A percentile compares a stretch with the other conserved stretches of the same genome.
phyloP scores from a whole-genome alignment of 2,888 invertebrate genomes.

The Loripinus fragilis region DNA sequence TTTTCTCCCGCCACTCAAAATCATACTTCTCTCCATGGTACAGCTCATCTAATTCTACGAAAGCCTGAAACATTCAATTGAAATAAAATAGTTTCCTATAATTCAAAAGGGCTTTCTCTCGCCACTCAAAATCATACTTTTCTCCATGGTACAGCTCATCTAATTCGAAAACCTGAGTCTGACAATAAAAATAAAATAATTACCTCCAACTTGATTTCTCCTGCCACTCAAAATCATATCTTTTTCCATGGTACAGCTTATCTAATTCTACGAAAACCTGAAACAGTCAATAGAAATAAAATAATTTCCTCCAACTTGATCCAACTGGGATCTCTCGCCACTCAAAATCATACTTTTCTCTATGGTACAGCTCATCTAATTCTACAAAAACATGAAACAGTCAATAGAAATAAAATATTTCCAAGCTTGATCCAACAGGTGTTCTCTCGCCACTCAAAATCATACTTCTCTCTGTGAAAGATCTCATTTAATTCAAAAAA shows the following conservation, averaged over 20 bases:
- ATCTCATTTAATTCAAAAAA: slow-evolving; percentile 98
- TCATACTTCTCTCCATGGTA: slow-evolving; percentile 86
- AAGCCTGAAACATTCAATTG: slow-evolving; percentile 90
- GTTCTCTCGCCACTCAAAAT: slow-evolving; percentile 98
- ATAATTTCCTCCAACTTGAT: too few species aligned
- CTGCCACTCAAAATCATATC: slow-evolving; percentile 94
- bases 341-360: slow-evolving; percentile 89
- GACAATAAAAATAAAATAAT: too few species aligned
- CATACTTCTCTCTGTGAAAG: slow-evolving; percentile 85
- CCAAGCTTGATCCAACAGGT: slow-evolving; percentile 99
- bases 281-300: too few species aligned
- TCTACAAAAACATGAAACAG: slow-evolving; percentile 92
- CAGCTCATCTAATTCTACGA: slow-evolving; percentile 96
- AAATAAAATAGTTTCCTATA: too few species aligned
- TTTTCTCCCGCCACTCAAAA: slow-evolving; percentile 98
- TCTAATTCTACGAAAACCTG: slow-evolving; percentile 97
- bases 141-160: slow-evolving; percentile 89
- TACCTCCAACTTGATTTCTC: slow-evolving; percentile 99
- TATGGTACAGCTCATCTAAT: slow-evolving; percentile 90
- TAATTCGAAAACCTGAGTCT: slow-evolving; percentile 93
- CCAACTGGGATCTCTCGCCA: slow-evolving; percentile 98
- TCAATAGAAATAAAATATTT: too few species aligned
- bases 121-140: slow-evolving; percentile 93
- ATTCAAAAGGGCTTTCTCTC: slow-evolving; percentile 97
- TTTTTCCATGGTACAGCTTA: slow-evolving; percentile 87